Evolutionary conservation across 2,113 vertebrate species (phyloP), one percentile per base, ranked within the genome.

Genomic region (Colaptes auratus): DNA sequence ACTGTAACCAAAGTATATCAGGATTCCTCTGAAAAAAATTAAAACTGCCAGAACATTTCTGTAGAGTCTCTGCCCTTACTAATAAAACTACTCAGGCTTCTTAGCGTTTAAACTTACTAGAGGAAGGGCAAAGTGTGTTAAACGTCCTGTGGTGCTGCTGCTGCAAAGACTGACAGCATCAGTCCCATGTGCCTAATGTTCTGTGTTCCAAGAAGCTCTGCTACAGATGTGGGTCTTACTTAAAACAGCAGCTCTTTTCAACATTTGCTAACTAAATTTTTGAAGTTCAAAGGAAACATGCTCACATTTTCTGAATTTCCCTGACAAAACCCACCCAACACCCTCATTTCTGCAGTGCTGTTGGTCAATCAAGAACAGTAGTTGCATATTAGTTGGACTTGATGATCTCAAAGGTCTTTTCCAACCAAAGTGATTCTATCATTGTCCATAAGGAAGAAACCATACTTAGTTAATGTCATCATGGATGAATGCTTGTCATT

Each of bases 111-210:
- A 21, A 46, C n/a, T 88, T 39, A 30, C 28, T 35, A 48, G 39
- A 81, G 55, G 60, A 71, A 3, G 7, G 86, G 12, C 27, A 58
- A 44, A 21, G 10, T 19, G 10, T 7, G 14, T 35, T 20, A 66
- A 59, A 66, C 0, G 0, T 55, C 30, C 31, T 7, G 2, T 27
- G 61, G 42, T 67, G 39, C 15, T 46, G 46, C 56, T 85, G 39
- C 55, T 85, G 46, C 35, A 24, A 30, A 65, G 65, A 42, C 30
- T 66, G 75, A 66, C 31, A 75, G 15, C n/a, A 33, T 33, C 69
- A 15, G 52, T 66, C 65, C 67, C 5, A 0, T 31, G n/a, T 58
- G 21, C 27, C 12, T 69, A 30, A 3, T 48, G 19, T 28, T 52
- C 35, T 20, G 6, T 27, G 16, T 16, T 86, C 61, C 36, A 70